Evolutionary conservation across 2,113 vertebrate genomes (phyloP), one percentile per base, ranked within the genome.

Genomic region (Gallinago paraguaiae): DNA sequence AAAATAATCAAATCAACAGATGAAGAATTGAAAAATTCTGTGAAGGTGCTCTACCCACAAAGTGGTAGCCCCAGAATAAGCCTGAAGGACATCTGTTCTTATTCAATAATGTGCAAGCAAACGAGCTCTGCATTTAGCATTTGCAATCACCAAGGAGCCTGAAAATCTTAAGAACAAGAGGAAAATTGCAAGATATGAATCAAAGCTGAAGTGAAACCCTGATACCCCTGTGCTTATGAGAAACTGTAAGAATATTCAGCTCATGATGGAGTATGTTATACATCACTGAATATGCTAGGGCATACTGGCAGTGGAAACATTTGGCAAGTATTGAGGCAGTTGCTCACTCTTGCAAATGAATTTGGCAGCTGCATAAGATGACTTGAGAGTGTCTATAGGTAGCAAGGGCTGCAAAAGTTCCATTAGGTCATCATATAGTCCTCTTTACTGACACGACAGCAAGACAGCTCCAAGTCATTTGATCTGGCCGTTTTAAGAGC

Each of bases 341-440:
- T 95, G 95, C 74, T 97, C 69, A 23, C 43, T 57, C 72, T 81
- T 86, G 77, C 74, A 94, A 86, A 94, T 95, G 28, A 68, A 91
- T 92, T 68, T 63, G 69, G 92, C 95, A 97, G 95, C 96, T 95
- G 96, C 77, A 33, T 41, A 74, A 89, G 69, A 88, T 25, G 82
- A 75, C 61, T 82, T 79, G 85, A 92, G 90, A 65, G 64, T 6
- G 39, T 72, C 88, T 92, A 51, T 93, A 93, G 94, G 88, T 84
- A 84, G 63, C 11, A 74, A 81, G 56, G 86, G 51, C 91, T 95
- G 91, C 80, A 92, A 70, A 94, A 91, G 80, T 97, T 96, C 95
- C 94, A 96, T 96, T 82, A 95, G 89, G 65, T 96, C 95, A 97
- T 79, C 83, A 22, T 82, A 83, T 33, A 96, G 88, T 39, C 65